Conservation (phyloP, 2,113 vertebrate species). For the Ptychochromis oligacanthus region DNA sequence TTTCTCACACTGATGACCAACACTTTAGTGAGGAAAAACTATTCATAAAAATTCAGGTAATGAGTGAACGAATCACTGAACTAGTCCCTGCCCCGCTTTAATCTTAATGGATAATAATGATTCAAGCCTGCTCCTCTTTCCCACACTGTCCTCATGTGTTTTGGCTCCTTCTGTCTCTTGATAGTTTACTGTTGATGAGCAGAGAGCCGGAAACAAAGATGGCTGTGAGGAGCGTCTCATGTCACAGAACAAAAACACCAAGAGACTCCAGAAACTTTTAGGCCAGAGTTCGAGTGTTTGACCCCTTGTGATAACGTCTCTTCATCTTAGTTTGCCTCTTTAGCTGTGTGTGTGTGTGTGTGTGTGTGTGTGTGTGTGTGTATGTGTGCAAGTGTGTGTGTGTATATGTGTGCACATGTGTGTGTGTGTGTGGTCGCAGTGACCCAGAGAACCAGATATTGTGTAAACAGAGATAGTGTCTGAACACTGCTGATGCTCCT, state of each 20-base stretch:
- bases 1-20: not conserved
- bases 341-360: not conserved
- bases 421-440: conserved; percentile 8
- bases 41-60: no score
- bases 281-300: not conserved
- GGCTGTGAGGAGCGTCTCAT: not conserved
- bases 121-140: not conserved
- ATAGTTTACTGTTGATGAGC: not conserved
- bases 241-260: not conserved
- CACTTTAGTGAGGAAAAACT: not conserved
- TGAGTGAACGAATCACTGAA: not conserved
- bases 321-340: not conserved
- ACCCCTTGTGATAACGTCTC: not conserved
- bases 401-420: no score
- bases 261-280: not conserved
- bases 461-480: conserved; percentile 21
- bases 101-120: not conserved
- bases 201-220: not conserved
- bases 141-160: not conserved
- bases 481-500: conserved; percentile 10
- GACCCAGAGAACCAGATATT: not conserved
- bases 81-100: not conserved
- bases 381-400: not conserved
- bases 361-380: conserved; percentile 20
- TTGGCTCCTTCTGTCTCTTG: not conserved